Evolutionary conservation across 2,888 invertebrate species (phyloP), one percentile per base, ranked within the genome.

Genomic region (Campoletis raptor): DNA sequence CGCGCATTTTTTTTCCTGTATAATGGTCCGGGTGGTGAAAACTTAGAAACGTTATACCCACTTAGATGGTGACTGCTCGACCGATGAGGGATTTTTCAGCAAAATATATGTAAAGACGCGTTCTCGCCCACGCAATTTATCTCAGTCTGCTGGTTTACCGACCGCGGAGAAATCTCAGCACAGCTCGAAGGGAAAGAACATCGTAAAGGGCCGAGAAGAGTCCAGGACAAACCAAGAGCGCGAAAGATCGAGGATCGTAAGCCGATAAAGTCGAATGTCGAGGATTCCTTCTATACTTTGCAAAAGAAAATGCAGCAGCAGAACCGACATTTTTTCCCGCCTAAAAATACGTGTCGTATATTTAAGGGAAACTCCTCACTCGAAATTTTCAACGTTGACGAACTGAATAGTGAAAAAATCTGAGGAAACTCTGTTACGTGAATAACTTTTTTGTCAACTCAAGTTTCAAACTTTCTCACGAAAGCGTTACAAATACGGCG

Each of bases 221-320:
- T 30, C 24, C n/a, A 57, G 24, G 57, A 85, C 70, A 80, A 37
- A 52, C 83, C 77, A 73, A 81, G 45, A 79, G 42, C 80, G 81
- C 81, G 12, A 80, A 72, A 30, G 61, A 61, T 72, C 79, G 77
- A 73, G 85, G 78, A 83, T 86, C 88, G 82, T 54, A 61, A 15
- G 88, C 87, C 88, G 88, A 88, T 88, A 88, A 88, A 82, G 88
- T 88, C 85, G 77, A 84, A 73, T 83, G 81, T 81, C 82, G 21
- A 80, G 78, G 61, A 73, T 67, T 77, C 30, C 37, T 54, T 66
- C n/a, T 2, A n/a, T 73, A 66, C 64, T 48, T 21, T 57, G 24
- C 24, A 6, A 42, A 74, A 70, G 24, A 42, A 83, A 80, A 79
- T 61, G 45, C 48, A 69, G 45, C 48, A 69, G 21, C 48, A 64